Percentiles rank a stretch among this genome's conserved stretches.
These are phyloP conservation scores for Melanotaenia trifasciata DNA, from an alignment of 2,797 vertebrate species.

Conservation along the genomic window DNA sequence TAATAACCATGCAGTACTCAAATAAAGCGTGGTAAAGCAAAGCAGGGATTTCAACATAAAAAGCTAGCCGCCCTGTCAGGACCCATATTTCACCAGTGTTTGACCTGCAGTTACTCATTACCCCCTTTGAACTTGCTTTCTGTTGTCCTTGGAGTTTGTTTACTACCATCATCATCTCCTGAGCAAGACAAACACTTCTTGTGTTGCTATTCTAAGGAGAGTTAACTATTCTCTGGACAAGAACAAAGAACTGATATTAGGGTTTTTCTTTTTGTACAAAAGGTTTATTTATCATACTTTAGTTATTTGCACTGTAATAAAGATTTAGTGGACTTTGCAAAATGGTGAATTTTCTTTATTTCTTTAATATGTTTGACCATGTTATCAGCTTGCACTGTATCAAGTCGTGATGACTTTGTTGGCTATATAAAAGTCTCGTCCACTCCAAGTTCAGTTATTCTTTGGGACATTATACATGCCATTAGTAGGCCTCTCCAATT, in stretches of 20 bases:
- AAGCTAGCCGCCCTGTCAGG: constrained; percentile 10
- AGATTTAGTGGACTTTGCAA: constrained; percentile 17
- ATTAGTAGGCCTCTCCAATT: constrained; percentile 46
- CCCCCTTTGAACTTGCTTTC: constrained; percentile 63
- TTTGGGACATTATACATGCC: constrained; percentile 42
- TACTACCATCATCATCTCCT: constrained; percentile 64
- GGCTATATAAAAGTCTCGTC: neutral
- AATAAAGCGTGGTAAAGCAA: constrained; percentile 72
- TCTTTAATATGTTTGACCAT: constrained; percentile 3
- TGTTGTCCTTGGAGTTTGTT: constrained; percentile 74
- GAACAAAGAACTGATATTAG: constrained; percentile 28
- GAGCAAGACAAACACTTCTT: constrained; percentile 68
- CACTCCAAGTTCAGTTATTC: constrained; percentile 24
- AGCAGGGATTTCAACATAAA: constrained; percentile 69
- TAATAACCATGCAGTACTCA: constrained; percentile 75
- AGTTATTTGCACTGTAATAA: constrained; percentile 36
- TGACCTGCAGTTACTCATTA: constrained; percentile 81
- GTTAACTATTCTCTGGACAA: constrained; percentile 41
- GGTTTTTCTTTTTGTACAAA: constrained; percentile 2
- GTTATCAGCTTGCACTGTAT: neutral
- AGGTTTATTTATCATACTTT: constrained; percentile 54
- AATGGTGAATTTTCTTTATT: constrained; percentile 20
- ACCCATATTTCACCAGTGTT: constrained; percentile 62
- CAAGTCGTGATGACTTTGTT: neutral
- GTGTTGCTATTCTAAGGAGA: constrained; percentile 50